phyloP scores from a whole-genome alignment of 2,888 invertebrate genomes.

The Branchellion lobata region DNA sequence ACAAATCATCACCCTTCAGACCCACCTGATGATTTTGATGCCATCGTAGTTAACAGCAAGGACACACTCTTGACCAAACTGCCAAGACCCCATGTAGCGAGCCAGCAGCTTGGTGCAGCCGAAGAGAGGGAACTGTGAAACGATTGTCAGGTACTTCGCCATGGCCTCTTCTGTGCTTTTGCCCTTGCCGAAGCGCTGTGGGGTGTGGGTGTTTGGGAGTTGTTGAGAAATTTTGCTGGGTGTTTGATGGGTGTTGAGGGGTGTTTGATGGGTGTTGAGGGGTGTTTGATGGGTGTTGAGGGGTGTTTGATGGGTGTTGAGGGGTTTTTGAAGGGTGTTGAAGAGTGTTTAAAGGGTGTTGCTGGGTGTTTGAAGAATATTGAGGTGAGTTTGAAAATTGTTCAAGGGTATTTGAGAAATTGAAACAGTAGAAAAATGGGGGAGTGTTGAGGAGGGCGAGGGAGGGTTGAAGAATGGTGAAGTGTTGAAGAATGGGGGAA shows the following conservation, averaged over 20 bases:
- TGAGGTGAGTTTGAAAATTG: no score
- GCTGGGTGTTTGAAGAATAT: background rate
- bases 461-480: no score
- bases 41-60: constrained; percentile 88
- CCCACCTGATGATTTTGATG: constrained; percentile 74
- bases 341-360: background rate
- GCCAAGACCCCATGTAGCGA: constrained; percentile 89
- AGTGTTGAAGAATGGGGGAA: no score
- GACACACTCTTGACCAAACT: constrained; percentile 73
- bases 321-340: no score
- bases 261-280: no score
- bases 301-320: no score
- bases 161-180: constrained; percentile 64
- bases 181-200: constrained; percentile 60
- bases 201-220: constrained; percentile 47
- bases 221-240: background rate
- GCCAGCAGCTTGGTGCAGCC: constrained; percentile 82
- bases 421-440: no score
- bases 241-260: no score
- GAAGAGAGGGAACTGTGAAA: constrained; percentile 92
- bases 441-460: no score
- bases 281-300: no score
- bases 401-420: no score
- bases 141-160: constrained; percentile 87
- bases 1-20: background rate